Conservation (phyloP, 2,113 vertebrate species). For the Nothocercus julius region DNA sequence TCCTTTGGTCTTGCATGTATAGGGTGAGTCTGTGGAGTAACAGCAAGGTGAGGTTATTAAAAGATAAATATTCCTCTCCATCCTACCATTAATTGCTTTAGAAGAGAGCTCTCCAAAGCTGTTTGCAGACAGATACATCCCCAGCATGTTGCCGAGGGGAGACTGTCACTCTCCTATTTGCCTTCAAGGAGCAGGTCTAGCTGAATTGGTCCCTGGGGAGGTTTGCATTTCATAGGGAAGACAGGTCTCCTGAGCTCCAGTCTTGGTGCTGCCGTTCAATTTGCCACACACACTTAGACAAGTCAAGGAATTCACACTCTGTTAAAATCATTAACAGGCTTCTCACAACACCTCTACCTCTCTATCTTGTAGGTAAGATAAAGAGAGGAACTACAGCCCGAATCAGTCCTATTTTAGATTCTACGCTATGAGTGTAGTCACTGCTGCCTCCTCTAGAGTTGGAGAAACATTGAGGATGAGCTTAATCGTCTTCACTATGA, state of each 20-base stretch:
- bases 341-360: rapidly evolving
- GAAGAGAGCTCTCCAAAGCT: not conserved
- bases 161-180: not conserved
- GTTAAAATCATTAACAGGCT: not conserved
- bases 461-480: not conserved
- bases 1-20: not conserved
- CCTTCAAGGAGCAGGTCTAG: not conserved
- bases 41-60: not conserved
- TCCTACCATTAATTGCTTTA: not conserved
- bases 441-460: not conserved
- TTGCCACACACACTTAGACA: not conserved
- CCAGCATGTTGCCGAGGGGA: not conserved
- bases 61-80: not conserved
- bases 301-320: not conserved
- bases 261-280: not conserved
- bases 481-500: not conserved
- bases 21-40: not conserved
- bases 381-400: not conserved
- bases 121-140: rapidly evolving
- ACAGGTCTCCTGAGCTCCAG: not conserved
- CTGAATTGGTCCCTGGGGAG: not conserved
- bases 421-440: not conserved
- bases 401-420: not conserved
- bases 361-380: not conserved
- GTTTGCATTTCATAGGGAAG: not conserved